Conservation (phyloP, 1,140 invertebrate species). For the Drosophila chauvacae region DNA sequence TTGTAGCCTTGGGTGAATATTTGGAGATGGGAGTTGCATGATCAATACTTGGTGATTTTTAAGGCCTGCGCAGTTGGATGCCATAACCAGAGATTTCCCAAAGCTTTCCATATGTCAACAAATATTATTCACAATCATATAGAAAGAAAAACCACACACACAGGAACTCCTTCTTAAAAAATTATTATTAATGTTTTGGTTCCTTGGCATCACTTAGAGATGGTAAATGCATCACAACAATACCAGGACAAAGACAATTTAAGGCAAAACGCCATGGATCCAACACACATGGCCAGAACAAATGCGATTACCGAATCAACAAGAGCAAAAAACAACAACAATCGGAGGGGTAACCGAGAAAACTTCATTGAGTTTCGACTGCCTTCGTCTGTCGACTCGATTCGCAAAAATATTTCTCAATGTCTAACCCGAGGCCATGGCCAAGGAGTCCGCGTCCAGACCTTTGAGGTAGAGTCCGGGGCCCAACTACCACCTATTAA, state of each 20-base stretch:
- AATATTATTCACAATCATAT: background rate
- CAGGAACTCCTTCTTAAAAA: slow-evolving; percentile 18
- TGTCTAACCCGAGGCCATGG: slow-evolving; percentile 70
- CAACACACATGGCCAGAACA: slow-evolving; percentile 43
- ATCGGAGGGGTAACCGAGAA: slow-evolving; percentile 11
- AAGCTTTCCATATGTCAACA: background rate
- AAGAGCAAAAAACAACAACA: slow-evolving; percentile 7
- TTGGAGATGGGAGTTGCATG: background rate
- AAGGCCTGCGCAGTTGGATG: background rate
- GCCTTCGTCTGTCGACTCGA: slow-evolving; percentile 71
- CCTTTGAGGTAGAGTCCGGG: slow-evolving; percentile 17
- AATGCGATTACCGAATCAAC: slow-evolving; percentile 54
- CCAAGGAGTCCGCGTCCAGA: slow-evolving; percentile 19
- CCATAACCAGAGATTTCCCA: background rate
- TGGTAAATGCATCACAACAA: slow-evolving; percentile 4
- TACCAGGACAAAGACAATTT: slow-evolving; percentile 26
- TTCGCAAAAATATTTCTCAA: slow-evolving; percentile 81
- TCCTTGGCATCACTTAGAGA: background rate
- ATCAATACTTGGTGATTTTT: background rate
- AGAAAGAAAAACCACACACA: background rate
- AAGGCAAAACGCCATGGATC: background rate
- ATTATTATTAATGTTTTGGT: slow-evolving; percentile 24
- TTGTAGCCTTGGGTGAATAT: slow-evolving; percentile 7
- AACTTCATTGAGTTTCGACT: slow-evolving; percentile 72
- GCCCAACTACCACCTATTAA: slow-evolving; percentile 74